Conservation (phyloP, 2,888 invertebrate genomes). For the Drosophila setosimentum region DNA sequence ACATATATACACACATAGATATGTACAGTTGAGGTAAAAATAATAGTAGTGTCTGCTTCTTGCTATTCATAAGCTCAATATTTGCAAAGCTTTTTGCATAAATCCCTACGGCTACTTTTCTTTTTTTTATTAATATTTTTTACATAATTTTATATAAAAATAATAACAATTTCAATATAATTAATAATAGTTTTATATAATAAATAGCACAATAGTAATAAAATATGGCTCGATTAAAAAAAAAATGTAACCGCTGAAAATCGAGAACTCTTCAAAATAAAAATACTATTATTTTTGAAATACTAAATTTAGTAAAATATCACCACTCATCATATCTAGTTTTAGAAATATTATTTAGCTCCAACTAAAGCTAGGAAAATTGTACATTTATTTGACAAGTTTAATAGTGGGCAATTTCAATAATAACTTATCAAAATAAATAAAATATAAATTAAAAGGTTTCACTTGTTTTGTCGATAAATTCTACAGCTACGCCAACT, state of each 20-base stretch:
- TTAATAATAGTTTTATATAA: too few species aligned
- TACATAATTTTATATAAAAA: too few species aligned
- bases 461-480: background rate
- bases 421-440: background rate
- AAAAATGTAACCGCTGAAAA: too few species aligned
- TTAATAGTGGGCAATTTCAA: background rate
- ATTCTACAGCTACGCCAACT: background rate
- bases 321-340: too few species aligned
- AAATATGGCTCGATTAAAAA: too few species aligned
- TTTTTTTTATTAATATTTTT: too few species aligned
- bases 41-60: background rate
- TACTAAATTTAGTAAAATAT: too few species aligned
- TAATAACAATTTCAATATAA: too few species aligned
- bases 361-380: background rate
- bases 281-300: too few species aligned
- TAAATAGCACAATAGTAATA: too few species aligned
- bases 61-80: background rate
- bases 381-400: background rate
- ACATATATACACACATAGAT: background rate
- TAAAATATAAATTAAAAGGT: background rate
- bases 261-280: too few species aligned
- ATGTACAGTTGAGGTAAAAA: background rate
- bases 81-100: background rate
- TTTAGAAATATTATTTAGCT: background rate
- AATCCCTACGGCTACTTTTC: background rate